Percentiles rank a stretch among this genome's conserved stretches.
These are phyloP conservation scores for Tetropium fuscum DNA, from an alignment of 2,888 invertebrate genomes.

Conservation along the genomic window DNA sequence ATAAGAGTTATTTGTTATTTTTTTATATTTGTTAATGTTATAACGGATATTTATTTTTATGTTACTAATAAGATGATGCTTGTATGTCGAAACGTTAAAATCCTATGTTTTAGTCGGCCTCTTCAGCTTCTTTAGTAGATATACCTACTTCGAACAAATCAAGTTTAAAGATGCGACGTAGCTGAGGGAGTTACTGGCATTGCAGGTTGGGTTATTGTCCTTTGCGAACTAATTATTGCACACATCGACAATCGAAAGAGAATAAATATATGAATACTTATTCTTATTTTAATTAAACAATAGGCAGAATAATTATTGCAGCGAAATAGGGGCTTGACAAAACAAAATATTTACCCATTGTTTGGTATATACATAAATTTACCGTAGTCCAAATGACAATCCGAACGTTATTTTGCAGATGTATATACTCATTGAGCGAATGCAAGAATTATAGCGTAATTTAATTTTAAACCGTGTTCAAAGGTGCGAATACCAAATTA, in stretches of 20 bases:
- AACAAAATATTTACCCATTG: constrained; percentile 47
- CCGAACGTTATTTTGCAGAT: constrained; percentile 26
- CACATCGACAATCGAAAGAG: constrained; percentile 44
- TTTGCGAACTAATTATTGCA: constrained; percentile 46
- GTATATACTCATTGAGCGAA: constrained; percentile 24
- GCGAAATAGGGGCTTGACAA: constrained; percentile 46
- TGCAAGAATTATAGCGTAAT: constrained; percentile 19
- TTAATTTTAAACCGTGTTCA: constrained; percentile 24
- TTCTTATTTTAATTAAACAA: constrained; percentile 50
- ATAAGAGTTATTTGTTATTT: no score
- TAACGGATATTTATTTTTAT: no score
- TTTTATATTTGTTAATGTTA: no score
- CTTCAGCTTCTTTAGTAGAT: no score
- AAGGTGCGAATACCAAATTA: constrained; percentile 40
- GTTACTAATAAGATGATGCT: no score
- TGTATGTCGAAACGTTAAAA: no score
- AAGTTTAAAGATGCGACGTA: no score
- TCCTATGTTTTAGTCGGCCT: no score
- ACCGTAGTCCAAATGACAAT: constrained; percentile 38
- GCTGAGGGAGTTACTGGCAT: constrained; percentile 17
- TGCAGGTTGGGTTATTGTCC: constrained; percentile 29
- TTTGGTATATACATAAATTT: constrained; percentile 44
- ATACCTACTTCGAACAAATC: no score
- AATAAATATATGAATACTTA: constrained; percentile 46
- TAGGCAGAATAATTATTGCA: constrained; percentile 46